Evolutionary conservation across 2,888 invertebrate genomes (phyloP).

Genomic region (Lepeophtheirus nordmannii): DNA sequence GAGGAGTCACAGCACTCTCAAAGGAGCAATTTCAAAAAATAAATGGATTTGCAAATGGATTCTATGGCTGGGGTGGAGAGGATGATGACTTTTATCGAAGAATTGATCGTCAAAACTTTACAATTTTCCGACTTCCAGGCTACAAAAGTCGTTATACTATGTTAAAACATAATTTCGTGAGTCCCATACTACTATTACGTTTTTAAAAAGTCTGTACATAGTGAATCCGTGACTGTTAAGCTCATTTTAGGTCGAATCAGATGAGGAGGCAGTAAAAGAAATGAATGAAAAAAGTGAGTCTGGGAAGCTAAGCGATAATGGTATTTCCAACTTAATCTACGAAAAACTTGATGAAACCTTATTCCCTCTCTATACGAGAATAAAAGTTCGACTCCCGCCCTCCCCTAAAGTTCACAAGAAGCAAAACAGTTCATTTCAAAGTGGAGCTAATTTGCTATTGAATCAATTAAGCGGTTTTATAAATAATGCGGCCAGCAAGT

Average conservation of each 20-base stretch:
- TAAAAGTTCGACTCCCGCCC: not conserved
- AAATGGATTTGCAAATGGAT: slow-evolving; percentile 83
- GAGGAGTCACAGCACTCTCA: slow-evolving; percentile 74
- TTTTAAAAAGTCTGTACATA: no score
- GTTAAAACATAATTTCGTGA: slow-evolving; percentile 37
- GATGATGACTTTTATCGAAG: slow-evolving; percentile 56
- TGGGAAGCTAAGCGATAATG: not conserved
- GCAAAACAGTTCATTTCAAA: not conserved
- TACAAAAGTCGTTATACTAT: slow-evolving; percentile 42
- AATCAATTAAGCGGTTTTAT: not conserved
- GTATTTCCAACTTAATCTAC: not conserved
- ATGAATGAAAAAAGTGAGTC: slow-evolving; percentile 8
- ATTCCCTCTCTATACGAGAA: slow-evolving; percentile 18
- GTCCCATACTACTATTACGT: no score
- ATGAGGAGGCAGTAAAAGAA: not conserved
- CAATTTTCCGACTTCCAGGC: slow-evolving; percentile 38
- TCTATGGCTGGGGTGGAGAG: slow-evolving; percentile 97
- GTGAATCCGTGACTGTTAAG: no score
- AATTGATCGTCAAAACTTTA: slow-evolving; percentile 33
- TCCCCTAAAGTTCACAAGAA: not conserved
- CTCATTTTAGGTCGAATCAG: not conserved
- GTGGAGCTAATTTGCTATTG: not conserved
- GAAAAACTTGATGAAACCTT: not conserved
- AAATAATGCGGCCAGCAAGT: not conserved
- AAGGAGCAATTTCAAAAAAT: slow-evolving; percentile 66